phyloP scores from a whole-genome alignment of 2,113 vertebrate genomes.

The Indri indri region DNA sequence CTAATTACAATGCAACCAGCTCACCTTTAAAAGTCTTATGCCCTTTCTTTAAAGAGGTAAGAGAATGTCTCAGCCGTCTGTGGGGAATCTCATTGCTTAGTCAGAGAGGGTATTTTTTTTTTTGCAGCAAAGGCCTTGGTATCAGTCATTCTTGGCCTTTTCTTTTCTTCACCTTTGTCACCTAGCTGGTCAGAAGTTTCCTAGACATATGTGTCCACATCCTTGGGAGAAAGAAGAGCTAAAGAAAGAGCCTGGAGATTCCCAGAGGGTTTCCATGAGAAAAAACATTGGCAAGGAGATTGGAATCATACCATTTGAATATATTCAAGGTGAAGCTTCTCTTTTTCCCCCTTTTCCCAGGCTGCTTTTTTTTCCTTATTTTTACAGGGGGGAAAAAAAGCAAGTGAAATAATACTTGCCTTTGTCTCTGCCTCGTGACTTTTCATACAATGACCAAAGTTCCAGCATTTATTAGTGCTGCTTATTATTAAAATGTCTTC shows the following conservation, averaged over 20 bases:
- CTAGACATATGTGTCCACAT: neutral
- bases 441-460: neutral
- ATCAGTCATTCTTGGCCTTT: neutral
- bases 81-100: neutral
- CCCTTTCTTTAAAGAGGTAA: neutral
- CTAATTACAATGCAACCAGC: neutral
- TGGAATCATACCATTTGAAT: neutral
- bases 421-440: neutral
- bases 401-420: neutral
- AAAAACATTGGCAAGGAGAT: neutral
- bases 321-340: neutral
- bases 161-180: neutral
- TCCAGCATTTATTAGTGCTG: neutral
- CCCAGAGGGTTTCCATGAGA: neutral
- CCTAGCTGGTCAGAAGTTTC: neutral
- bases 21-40: neutral
- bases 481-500: slow-evolving; percentile 30
- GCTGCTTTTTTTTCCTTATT: neutral
- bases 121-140: neutral
- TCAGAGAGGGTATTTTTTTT: neutral
- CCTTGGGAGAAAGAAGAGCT: neutral
- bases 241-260: neutral
- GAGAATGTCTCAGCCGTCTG: neutral
- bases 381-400: neutral
- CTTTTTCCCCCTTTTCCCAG: neutral